Base-by-base conservation (phyloP, 2,888 invertebrate species). In the Eutolmus rufibarbis region DNA sequence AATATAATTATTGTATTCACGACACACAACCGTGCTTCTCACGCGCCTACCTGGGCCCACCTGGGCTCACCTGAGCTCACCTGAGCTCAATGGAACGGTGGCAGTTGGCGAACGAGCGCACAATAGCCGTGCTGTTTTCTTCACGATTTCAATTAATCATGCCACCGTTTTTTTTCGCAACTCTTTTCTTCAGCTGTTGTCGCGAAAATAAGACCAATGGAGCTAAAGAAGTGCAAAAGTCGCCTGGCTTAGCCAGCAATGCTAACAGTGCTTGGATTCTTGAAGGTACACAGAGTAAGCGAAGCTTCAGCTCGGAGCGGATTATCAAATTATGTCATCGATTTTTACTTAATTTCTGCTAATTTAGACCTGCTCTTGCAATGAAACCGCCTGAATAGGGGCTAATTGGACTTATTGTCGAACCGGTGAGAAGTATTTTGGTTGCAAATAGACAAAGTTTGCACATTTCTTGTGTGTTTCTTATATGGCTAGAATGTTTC, bases 241-340 rank as follows among this genome's bases (percentile, higher is more conserved):
- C 66, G 28, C 9, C 8, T 28, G 66, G 66, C 66, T 66, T 66
- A 66, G 66, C 66, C 66, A 66, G 14, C 28, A 23, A 4, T 66
- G 66, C 23, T 66, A 66, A 66, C 23, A 66, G 23, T 66, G 66
- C 66, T 66, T 14, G 23, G 19, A 23, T 66, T 66, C 23, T 66
- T 2, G 66, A 23, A 66, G 28, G 8, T 9, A 66, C 23, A 19
- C 5, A 9, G 66, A 12, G 28, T 66, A 66, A 66, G 66, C 66
- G 12, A 28, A 66, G 23, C 40, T 76, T 76, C 12, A 37, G 76
- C 9, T 31, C 76, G 9, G 37, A 76, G 40, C 34, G 76, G 76
- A 76, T 76, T 76, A 76, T 37, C 76, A 40, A 76, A 76, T 76
- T 76, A 76, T 76, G 76, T 40, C 76, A 76, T 76, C 76, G 76